Base-by-base conservation (phyloP, 2,888 invertebrate genomes). In the Spodoptera littoralis region DNA sequence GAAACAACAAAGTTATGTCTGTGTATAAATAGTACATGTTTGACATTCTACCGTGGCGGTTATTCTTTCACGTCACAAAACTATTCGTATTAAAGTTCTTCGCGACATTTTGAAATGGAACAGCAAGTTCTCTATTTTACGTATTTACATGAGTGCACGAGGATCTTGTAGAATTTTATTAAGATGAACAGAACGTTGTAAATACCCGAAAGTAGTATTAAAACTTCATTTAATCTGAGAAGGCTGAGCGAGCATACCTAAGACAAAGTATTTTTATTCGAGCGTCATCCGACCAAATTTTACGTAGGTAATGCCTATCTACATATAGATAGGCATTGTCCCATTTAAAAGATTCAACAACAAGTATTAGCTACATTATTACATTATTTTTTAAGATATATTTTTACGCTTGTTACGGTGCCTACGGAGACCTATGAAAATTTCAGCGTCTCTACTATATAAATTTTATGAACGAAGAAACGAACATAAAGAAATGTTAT, bases 381-480 rank as follows among this genome's bases (percentile, higher is more conserved):
- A 1, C 8, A 27, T 27, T 27, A 27, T 36, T 36, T 36, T 8
- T 36, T 36, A 8, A 36, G 36, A 36, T 8, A 52, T 44, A 27
- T 30, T 36, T 8, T 24, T 9, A 60, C 13, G n/a, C 30, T 8
- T 24, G 8, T 41, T 63, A 52, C 27, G 24, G 24, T 4, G 11
- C 24, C 11, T 18, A 45, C 44, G 62, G 45, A 53, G 0, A 47
- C 44, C 30, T 42, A 56, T 69, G 41, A 56, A 47, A 6, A 49
- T 55, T 22, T 43, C 27, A 46, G 22, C 22, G 30, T 50, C 54
- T 36, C 43, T 49, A 24, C 45, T 41, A 41, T 41, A 44, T 58
- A 68, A 63, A 52, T 61, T 73, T 65, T 70, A 73, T 56, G 58
- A 70, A 53, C 57, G 49, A 44, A 27, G 42, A 72, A 55, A 27